These are phyloP conservation scores for Oryzaephilus surinamensis DNA, from an alignment of 1,140 invertebrate genomes.

Conservation along the genomic window DNA sequence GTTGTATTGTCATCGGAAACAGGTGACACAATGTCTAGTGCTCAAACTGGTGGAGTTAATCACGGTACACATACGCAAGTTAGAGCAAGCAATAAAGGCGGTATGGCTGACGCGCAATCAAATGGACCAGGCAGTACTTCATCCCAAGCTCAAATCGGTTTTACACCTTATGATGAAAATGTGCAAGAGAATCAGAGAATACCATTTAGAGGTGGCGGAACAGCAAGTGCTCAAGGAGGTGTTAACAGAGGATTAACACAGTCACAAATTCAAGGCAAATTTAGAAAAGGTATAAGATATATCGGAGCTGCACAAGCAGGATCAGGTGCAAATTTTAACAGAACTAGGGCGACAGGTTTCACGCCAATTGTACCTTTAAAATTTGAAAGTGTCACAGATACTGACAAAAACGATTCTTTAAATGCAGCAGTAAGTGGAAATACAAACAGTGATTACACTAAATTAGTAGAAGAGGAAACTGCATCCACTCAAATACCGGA, in stretches of 20 bases:
- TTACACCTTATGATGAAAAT: conserved; percentile 56
- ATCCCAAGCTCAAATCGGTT: conserved; percentile 77
- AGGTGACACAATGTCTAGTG: conserved; percentile 58
- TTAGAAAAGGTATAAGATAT: conserved; percentile 66
- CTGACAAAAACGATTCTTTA: background rate
- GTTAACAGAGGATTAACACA: conserved; percentile 63
- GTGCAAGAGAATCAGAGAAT: conserved; percentile 38
- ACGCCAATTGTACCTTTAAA: conserved; percentile 18
- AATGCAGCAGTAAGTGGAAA: background rate
- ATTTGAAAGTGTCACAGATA: conserved; percentile 9
- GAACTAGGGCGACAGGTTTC: conserved; percentile 19
- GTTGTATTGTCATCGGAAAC: conserved; percentile 60
- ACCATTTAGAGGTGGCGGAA: conserved; percentile 61
- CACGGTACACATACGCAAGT: conserved; percentile 68
- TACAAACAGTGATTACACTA: conserved; percentile 1
- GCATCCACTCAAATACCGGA: background rate
- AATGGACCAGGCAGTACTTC: conserved; percentile 71
- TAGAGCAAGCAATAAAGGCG: conserved; percentile 64
- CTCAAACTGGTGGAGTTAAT: conserved; percentile 61
- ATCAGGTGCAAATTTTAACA: conserved; percentile 43
- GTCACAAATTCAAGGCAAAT: conserved; percentile 66
- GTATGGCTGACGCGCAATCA: conserved; percentile 72
- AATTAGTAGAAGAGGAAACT: background rate
- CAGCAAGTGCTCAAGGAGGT: conserved; percentile 64
- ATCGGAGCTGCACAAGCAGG: conserved; percentile 70